Evolutionary conservation across 1,140 invertebrate species (phyloP).

Genomic region (Periplaneta americana): DNA sequence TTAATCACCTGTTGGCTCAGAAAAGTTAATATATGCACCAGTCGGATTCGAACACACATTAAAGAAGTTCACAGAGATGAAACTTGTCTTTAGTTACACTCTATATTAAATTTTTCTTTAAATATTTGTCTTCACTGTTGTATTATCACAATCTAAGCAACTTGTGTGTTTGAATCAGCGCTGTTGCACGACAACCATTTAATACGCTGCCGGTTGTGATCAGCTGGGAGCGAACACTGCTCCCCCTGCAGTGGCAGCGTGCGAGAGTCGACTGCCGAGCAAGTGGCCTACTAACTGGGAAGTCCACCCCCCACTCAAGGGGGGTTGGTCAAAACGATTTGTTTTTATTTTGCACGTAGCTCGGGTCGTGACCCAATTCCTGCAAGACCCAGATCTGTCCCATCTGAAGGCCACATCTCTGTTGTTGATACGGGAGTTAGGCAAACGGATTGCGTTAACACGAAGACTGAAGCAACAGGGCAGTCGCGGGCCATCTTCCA

Average conservation of each 20-base stretch:
- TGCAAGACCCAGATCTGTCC: background rate
- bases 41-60: too few species aligned
- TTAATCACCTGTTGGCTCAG: too few species aligned
- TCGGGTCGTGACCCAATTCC: background rate
- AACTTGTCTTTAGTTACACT: too few species aligned
- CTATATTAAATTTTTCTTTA: too few species aligned
- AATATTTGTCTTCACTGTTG: too few species aligned
- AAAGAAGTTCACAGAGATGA: too few species aligned
- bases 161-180: too few species aligned
- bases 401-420: background rate
- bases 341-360: background rate
- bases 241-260: background rate
- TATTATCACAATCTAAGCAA: too few species aligned
- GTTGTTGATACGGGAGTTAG: background rate
- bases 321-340: background rate
- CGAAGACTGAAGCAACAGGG: too few species aligned
- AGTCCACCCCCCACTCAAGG: background rate
- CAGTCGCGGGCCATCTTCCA: too few species aligned
- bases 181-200: too few species aligned
- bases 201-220: background rate
- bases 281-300: background rate
- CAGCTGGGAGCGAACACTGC: background rate
- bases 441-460: background rate
- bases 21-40: too few species aligned
- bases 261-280: background rate